Evolutionary conservation across 2,113 vertebrate genomes (phyloP).

Genomic region (Aix galericulata): DNA sequence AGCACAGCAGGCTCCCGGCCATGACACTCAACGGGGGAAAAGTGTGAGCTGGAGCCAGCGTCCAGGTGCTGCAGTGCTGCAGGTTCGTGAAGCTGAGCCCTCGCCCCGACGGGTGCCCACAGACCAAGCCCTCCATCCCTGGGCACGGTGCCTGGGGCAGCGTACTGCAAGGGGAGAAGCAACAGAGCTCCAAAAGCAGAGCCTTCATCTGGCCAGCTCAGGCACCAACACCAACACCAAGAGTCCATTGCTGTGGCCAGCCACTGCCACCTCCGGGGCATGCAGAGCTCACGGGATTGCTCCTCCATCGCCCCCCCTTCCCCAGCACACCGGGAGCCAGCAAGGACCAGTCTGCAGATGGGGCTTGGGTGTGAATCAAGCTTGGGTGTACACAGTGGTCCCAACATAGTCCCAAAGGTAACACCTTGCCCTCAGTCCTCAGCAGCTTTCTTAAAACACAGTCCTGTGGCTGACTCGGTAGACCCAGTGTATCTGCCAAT

Average conservation of each 20-base stretch:
- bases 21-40: neutral
- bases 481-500: neutral
- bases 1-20: too few species aligned
- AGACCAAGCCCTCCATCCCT: too few species aligned
- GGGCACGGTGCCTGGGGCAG: neutral
- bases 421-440: neutral
- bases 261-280: neutral
- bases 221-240: neutral
- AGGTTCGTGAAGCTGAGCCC: neutral
- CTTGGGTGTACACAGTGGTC: neutral
- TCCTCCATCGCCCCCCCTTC: neutral
- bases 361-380: neutral
- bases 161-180: neutral
- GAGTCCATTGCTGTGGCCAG: neutral
- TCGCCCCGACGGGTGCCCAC: neutral
- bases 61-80: neutral
- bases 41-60: neutral
- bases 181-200: neutral
- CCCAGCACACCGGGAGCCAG: neutral
- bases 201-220: neutral
- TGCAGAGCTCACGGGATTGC: neutral
- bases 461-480: neutral
- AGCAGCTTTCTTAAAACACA: neutral
- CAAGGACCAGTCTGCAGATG: neutral
- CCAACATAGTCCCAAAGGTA: too few species aligned